Evolutionary conservation across 2,113 vertebrate species (phyloP).

Genomic region (Scophthalmus maximus): DNA sequence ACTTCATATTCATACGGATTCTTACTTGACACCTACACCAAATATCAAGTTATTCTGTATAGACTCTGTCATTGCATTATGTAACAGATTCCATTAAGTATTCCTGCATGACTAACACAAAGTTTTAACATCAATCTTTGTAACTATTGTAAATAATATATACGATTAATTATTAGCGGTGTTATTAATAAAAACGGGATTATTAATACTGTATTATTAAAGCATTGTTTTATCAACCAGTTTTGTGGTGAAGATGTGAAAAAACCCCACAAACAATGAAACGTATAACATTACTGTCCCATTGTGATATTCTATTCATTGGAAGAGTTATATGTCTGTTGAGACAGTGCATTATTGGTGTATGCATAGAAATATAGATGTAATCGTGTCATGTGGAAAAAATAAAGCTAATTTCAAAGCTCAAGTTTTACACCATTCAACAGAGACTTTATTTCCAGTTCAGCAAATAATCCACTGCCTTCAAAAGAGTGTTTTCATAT

Average conservation of each 20-base stretch:
- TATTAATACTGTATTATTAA: too few species aligned
- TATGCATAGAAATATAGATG: background rate
- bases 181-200: background rate
- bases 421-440: slow-evolving; percentile 72
- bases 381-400: background rate
- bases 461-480: slow-evolving; percentile 82
- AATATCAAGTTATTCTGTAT: too few species aligned
- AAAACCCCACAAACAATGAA: background rate
- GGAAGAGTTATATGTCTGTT: background rate
- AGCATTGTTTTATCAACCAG: too few species aligned
- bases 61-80: too few species aligned
- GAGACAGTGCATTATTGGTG: background rate
- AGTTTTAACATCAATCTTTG: too few species aligned
- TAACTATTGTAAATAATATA: too few species aligned
- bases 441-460: slow-evolving; percentile 82
- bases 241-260: too few species aligned
- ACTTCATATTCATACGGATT: too few species aligned
- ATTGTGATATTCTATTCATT: background rate
- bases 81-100: too few species aligned
- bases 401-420: slow-evolving; percentile 10
- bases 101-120: too few species aligned
- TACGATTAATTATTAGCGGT: too few species aligned
- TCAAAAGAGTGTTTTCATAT: slow-evolving; percentile 79
- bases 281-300: background rate
- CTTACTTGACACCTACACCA: too few species aligned